Evolutionary conservation across 2,888 invertebrate genomes (phyloP).

Genomic region (Hydropsyche betteni): DNA sequence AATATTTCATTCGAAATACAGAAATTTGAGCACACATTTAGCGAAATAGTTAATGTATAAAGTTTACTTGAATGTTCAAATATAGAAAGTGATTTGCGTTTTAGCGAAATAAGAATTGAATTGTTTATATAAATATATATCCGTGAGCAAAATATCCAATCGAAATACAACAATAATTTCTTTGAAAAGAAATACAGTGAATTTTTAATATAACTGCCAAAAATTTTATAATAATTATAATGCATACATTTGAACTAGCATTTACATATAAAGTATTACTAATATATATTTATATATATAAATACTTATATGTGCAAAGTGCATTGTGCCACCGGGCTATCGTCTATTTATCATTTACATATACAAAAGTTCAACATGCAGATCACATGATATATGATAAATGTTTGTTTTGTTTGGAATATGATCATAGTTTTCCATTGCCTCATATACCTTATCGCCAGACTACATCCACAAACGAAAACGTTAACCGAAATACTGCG

Average conservation of each 20-base stretch:
- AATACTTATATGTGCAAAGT: conserved; percentile 48
- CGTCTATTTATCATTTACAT: conserved; percentile 33
- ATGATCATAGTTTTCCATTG: neutral
- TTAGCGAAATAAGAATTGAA: no score
- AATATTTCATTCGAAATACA: no score
- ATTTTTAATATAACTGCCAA: neutral
- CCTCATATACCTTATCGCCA: neutral
- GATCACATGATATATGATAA: no score
- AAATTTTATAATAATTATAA: conserved; percentile 6
- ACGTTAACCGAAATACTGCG: neutral
- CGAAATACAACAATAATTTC: no score
- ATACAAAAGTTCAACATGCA: neutral
- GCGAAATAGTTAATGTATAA: conserved; percentile 10
- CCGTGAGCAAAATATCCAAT: no score
- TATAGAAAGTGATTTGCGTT: no score
- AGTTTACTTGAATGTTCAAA: no score
- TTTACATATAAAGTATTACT: conserved; percentile 31
- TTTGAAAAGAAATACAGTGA: no score
- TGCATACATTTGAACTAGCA: conserved; percentile 39
- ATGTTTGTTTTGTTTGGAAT: no score
- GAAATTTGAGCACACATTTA: conserved; percentile 1
- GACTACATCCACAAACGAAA: neutral
- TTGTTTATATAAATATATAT: no score
- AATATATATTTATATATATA: conserved; percentile 30
- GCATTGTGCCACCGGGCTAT: conserved; percentile 52